These are phyloP conservation scores for Stramonita haemastoma DNA, from an alignment of 2,888 invertebrate species.

Conservation along the genomic window DNA sequence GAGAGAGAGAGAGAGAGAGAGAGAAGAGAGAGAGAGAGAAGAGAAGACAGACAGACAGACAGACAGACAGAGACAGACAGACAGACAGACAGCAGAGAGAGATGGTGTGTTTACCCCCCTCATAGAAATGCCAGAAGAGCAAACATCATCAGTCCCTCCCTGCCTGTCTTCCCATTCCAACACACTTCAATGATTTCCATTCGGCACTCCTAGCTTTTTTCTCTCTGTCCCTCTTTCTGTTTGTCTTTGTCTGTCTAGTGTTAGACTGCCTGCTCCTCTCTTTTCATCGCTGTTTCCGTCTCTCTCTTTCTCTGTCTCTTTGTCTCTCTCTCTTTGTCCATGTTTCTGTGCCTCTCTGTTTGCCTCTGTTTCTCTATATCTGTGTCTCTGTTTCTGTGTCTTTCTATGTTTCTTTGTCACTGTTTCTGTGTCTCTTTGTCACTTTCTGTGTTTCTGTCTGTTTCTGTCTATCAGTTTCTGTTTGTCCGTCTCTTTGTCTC, in stretches of 20 bases:
- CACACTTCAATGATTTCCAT: no score
- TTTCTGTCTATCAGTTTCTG: neutral
- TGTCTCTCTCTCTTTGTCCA: no score
- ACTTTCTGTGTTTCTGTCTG: neutral
- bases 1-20: neutral
- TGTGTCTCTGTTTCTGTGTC: neutral
- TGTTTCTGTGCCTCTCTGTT: no score
- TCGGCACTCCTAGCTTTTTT: neutral
- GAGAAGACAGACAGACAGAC: neutral
- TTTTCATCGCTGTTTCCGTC: no score
- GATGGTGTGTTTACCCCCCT: no score
- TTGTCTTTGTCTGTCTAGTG: no score
- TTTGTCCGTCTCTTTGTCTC: neutral
- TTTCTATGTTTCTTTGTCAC: neutral
- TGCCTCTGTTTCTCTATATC: no score
- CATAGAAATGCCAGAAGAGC: no score
- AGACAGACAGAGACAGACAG: neutral
- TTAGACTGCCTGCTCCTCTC: no score
- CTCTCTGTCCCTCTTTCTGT: neutral
- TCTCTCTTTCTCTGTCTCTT: no score
- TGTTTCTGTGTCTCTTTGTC: neutral
- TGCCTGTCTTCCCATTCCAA: no score
- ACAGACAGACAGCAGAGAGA: neutral
- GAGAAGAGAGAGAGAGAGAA: slow-evolving; percentile 2
- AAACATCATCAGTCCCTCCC: no score